phyloP scores from a whole-genome alignment of 2,113 vertebrate genomes.

The Galemys pyrenaicus region DNA sequence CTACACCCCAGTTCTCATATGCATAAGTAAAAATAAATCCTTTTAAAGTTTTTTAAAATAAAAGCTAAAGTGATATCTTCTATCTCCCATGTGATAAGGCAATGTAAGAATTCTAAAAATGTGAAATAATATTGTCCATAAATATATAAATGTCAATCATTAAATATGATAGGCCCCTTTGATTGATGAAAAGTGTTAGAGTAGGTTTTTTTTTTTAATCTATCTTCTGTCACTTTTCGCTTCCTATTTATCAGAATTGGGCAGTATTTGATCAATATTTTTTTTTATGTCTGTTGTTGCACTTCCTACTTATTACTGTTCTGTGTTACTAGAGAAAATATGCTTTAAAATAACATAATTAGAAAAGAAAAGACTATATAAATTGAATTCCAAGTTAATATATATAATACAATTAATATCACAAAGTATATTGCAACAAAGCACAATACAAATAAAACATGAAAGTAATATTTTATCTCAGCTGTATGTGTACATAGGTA shows the following conservation, averaged over 20 bases:
- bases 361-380: not conserved
- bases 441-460: not conserved
- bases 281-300: not conserved
- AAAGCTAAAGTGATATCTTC: not conserved
- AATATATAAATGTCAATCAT: not conserved
- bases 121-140: not conserved
- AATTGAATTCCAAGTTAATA: not conserved
- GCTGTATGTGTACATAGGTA: not conserved
- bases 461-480: not conserved
- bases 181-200: not conserved
- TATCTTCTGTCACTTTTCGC: not conserved
- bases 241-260: not conserved
- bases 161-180: not conserved
- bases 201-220: not conserved
- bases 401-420: not conserved
- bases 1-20: too few species aligned
- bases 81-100: not conserved
- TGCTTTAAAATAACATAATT: not conserved
- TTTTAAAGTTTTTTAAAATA: not conserved
- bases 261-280: not conserved
- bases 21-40: not conserved
- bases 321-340: not conserved
- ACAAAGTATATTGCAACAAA: not conserved
- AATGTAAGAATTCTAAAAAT: conserved; percentile 22
- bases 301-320: not conserved